phyloP scores from a whole-genome alignment of 2,888 invertebrate species.

The Sepiola atlantica region DNA sequence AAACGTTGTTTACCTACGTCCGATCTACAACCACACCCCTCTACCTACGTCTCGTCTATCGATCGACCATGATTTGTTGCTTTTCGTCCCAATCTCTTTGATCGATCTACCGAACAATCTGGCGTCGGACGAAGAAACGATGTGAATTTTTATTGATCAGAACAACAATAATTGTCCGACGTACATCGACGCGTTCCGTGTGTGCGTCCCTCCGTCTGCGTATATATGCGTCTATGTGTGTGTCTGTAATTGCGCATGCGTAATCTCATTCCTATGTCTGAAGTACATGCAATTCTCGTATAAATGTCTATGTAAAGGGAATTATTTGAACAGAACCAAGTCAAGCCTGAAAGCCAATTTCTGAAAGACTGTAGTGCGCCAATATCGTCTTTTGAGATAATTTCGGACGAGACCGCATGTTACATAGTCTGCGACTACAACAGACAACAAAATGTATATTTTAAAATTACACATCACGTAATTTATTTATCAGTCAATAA shows the following conservation, averaged over 20 bases:
- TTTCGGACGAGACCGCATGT: too few relatives aligned
- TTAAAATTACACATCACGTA: too few relatives aligned
- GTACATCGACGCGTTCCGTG: not conserved
- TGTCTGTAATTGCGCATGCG: not conserved
- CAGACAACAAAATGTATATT: too few relatives aligned
- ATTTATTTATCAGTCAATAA: too few relatives aligned
- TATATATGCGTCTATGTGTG: not conserved
- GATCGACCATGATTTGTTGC: not conserved
- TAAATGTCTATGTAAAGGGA: not conserved
- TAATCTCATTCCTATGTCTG: not conserved
- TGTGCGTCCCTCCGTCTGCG: not conserved
- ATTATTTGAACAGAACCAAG: not conserved
- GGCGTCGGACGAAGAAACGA: not conserved
- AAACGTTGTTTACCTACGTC: not conserved
- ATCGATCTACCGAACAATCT: slow-evolving; percentile 12
- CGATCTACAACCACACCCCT: not conserved
- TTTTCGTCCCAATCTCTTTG: not conserved
- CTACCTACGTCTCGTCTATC: not conserved
- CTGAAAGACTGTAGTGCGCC: not conserved
- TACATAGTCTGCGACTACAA: too few relatives aligned
- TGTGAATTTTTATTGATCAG: slow-evolving; percentile 20
- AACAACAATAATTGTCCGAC: slow-evolving; percentile 9
- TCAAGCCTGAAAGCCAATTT: not conserved
- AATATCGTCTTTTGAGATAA: too few relatives aligned
- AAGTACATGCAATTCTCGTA: not conserved